Evolutionary conservation across 2,888 invertebrate species (phyloP).

Genomic region (Chrysodeixis includens): DNA sequence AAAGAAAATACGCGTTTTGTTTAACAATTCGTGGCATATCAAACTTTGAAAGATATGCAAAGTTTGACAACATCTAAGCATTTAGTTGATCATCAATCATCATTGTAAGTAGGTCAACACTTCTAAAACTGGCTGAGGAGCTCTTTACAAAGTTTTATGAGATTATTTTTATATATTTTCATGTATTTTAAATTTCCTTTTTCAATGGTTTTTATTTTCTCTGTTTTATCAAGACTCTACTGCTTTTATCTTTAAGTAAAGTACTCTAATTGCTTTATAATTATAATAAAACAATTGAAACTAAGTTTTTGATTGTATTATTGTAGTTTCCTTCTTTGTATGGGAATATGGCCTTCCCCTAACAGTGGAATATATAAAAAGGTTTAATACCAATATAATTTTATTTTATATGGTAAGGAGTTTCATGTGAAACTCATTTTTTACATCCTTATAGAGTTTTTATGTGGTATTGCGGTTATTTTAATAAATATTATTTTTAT

Average conservation of each 20-base stretch:
- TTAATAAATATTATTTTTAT: too few relatives aligned
- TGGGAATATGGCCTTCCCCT: too few relatives aligned
- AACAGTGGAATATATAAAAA: too few relatives aligned
- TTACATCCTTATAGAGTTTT: too few relatives aligned
- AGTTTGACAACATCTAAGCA: constrained; percentile 11
- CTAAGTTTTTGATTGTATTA: too few relatives aligned
- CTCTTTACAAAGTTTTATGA: not conserved
- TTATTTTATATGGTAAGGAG: too few relatives aligned
- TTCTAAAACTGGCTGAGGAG: constrained; percentile 11
- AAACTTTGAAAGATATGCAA: constrained; percentile 8
- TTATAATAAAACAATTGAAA: too few relatives aligned
- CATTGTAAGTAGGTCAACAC: constrained; percentile 15
- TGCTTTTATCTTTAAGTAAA: not conserved
- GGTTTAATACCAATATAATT: too few relatives aligned
- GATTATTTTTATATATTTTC: not conserved
- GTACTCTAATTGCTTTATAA: not conserved
- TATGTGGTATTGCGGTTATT: too few relatives aligned
- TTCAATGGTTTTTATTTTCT: not conserved
- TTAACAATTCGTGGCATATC: not conserved
- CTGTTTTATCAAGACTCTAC: not conserved
- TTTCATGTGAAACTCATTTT: too few relatives aligned
- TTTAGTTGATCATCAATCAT: constrained; percentile 28
- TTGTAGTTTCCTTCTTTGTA: too few relatives aligned
- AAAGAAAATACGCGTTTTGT: not conserved
- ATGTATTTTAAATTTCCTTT: not conserved